phyloP scores from a whole-genome alignment of 2,888 invertebrate species.

The Endomychus coccineus region DNA sequence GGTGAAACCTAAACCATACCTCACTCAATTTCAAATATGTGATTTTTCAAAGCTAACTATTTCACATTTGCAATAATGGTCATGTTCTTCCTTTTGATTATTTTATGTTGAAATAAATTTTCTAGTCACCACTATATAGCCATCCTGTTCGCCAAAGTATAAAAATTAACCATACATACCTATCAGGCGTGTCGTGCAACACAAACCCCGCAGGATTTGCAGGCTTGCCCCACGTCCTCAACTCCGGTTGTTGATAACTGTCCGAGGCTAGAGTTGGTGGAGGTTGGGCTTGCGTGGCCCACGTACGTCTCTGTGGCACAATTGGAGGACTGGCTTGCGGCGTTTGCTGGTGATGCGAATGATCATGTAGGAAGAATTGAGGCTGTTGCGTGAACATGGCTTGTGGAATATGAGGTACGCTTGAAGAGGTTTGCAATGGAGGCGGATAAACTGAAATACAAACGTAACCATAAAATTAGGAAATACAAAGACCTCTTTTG shows the following conservation, averaged over 20 bases:
- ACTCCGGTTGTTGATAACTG: slow-evolving; percentile 23
- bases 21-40: too few species aligned
- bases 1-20: too few species aligned
- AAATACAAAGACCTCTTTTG: background rate
- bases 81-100: too few species aligned
- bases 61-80: too few species aligned
- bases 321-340: slow-evolving; percentile 44
- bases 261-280: slow-evolving; percentile 20
- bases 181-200: slow-evolving; percentile 48
- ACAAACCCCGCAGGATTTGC: slow-evolving; percentile 52
- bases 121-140: too few species aligned
- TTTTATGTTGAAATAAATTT: background rate
- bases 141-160: too few species aligned
- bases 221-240: slow-evolving; percentile 40
- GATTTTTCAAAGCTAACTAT: too few species aligned
- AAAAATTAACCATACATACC: slow-evolving; percentile 7
- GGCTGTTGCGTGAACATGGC: slow-evolving; percentile 52
- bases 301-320: slow-evolving; percentile 56
- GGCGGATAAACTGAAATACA: slow-evolving; percentile 26
- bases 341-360: slow-evolving; percentile 44
- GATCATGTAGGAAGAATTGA: slow-evolving; percentile 73
- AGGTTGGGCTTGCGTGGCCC: slow-evolving; percentile 47
- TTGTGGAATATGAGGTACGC: slow-evolving; percentile 47
- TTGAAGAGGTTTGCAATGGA: slow-evolving; percentile 39
- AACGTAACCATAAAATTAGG: slow-evolving; percentile 8